A percentile compares a stretch with the other conserved stretches of the same genome.
Evolutionary conservation across 2,797 vertebrate genomes (phyloP).

Genomic region (Spinus olivaceus): DNA sequence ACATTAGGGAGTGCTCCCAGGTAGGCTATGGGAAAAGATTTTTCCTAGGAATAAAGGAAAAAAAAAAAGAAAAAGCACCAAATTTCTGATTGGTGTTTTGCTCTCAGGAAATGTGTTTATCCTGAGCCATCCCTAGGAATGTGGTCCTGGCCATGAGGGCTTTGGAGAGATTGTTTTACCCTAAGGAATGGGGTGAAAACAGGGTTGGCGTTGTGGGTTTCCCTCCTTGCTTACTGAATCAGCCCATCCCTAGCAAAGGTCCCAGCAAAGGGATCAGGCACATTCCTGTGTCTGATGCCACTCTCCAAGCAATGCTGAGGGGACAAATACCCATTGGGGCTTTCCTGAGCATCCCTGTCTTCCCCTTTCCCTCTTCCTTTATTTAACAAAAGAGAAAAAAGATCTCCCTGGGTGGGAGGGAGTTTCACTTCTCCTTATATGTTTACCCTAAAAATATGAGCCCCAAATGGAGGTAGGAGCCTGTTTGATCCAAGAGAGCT

Average conservation of each 20-base stretch:
- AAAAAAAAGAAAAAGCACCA: fast-evolving
- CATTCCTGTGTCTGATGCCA: not conserved
- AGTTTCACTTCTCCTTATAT: not conserved
- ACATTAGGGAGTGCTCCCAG: not conserved
- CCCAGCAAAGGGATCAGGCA: not conserved
- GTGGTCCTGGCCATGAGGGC: not conserved
- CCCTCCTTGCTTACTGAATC: not conserved
- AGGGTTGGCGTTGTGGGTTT: not conserved
- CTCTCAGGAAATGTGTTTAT: not conserved
- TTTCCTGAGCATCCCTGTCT: not conserved
- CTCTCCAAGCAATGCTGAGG: not conserved
- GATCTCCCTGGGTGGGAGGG: not conserved
- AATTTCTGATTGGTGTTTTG: not conserved
- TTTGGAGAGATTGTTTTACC: not conserved
- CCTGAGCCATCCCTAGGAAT: not conserved
- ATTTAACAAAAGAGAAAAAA: not conserved
- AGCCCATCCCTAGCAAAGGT: not conserved
- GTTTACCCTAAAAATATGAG: not conserved
- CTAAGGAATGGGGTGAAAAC: not conserved
- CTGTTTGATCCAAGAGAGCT: not conserved
- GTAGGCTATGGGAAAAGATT: not conserved
- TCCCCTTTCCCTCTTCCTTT: not conserved
- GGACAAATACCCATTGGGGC: not conserved
- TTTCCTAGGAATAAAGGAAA: fast-evolving
- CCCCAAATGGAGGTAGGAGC: not conserved